Conservation (phyloP, 2,797 vertebrate genomes). For the Aythya fuligula region DNA sequence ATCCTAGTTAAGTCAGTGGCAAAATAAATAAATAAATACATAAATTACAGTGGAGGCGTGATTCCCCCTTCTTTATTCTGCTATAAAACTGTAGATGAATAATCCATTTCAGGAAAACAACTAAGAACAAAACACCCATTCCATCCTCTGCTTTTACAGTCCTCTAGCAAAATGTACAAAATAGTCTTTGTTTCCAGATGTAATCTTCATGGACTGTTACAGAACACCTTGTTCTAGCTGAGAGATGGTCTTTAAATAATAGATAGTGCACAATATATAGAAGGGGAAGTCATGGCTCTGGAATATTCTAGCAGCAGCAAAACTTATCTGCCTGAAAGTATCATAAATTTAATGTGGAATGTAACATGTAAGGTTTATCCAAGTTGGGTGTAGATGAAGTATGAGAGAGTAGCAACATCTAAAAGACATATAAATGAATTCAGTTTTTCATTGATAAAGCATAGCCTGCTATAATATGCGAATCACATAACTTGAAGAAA, state of each 20-base stretch:
- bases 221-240: neutral
- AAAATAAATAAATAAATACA: neutral
- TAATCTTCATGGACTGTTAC: neutral
- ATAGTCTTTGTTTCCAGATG: neutral
- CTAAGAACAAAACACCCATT: neutral
- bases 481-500: neutral
- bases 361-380: neutral
- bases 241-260: slow-evolving; percentile 2
- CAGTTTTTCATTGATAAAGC: neutral
- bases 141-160: neutral
- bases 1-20: neutral
- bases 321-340: neutral
- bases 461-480: neutral
- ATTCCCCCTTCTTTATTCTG: rapidly evolving
- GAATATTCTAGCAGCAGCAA: neutral
- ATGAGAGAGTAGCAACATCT: neutral
- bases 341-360: neutral
- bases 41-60: neutral
- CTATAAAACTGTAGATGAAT: neutral
- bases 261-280: neutral
- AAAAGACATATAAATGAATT: neutral
- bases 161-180: neutral
- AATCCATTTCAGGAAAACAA: neutral
- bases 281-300: neutral
- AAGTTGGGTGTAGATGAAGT: neutral